Conservation (phyloP, 2,888 invertebrate genomes). For the Cerastis leucographa region DNA sequence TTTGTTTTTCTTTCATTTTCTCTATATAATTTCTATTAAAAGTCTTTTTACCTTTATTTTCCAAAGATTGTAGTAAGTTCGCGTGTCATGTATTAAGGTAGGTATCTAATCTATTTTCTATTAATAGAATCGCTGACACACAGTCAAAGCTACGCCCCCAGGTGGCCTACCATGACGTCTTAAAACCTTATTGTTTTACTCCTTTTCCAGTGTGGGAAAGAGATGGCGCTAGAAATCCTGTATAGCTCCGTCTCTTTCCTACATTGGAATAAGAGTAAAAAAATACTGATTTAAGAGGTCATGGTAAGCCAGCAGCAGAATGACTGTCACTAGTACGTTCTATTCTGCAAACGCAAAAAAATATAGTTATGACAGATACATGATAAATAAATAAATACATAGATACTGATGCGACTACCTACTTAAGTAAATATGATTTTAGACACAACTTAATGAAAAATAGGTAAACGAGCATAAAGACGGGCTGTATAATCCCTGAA, state of each 20-base stretch:
- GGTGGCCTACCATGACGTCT: too few species aligned
- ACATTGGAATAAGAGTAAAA: too few species aligned
- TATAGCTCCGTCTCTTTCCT: too few species aligned
- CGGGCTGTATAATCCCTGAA: background rate
- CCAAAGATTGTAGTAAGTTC: too few species aligned
- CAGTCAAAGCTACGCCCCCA: constrained; percentile 5
- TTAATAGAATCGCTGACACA: background rate
- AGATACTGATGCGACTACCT: background rate
- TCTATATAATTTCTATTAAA: background rate
- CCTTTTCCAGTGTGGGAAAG: too few species aligned
- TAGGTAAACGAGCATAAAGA: background rate
- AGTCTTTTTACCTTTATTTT: background rate
- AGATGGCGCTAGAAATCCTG: too few species aligned
- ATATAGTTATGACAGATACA: background rate
- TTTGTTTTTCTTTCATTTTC: background rate
- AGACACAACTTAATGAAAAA: background rate
- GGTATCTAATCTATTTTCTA: background rate
- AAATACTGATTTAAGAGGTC: too few species aligned
- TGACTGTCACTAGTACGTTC: background rate
- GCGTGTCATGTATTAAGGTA: background rate
- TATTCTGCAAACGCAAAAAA: background rate
- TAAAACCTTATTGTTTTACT: too few species aligned
- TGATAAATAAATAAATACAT: background rate
- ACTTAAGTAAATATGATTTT: background rate
- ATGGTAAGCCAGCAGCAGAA: too few species aligned